These are phyloP conservation scores for Machimus rusticus DNA, from an alignment of 2,888 invertebrate genomes.

Conservation along the genomic window DNA sequence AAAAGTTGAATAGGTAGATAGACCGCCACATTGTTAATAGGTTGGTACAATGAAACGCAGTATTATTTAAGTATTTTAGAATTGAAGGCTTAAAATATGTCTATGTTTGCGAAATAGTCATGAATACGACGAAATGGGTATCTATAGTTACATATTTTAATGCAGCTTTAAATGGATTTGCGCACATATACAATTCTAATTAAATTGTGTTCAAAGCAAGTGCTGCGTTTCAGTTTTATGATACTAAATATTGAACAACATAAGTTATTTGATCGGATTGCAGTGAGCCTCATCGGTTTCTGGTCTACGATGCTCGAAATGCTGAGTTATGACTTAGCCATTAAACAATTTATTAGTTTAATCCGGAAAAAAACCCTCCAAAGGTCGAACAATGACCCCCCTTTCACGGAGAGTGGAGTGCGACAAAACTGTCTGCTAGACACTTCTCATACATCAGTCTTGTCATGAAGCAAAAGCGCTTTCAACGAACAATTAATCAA, in stretches of 20 bases:
- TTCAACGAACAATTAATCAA: neutral
- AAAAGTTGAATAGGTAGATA: no score
- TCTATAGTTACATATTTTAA: neutral
- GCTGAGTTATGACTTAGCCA: neutral
- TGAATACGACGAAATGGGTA: neutral
- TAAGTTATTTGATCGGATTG: neutral
- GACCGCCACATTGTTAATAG: no score
- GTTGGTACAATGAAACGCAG: no score
- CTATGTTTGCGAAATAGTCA: neutral
- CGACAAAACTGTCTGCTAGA: neutral
- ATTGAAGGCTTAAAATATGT: neutral
- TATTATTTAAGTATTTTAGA: no score
- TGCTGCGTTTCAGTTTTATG: neutral
- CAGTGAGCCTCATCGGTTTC: neutral
- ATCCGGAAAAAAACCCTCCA: neutral
- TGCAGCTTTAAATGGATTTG: neutral
- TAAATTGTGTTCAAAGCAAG: neutral
- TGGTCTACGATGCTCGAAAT: neutral
- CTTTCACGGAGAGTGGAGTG: neutral
- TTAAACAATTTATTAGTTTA: neutral
- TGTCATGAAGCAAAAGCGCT: neutral
- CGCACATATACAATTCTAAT: neutral
- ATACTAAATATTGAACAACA: neutral
- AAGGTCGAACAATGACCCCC: neutral
- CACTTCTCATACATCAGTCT: neutral